Evolutionary conservation across 2,113 vertebrate genomes (phyloP), one percentile per base, ranked within the genome.

Genomic region (Sinocyclocheilus anshuiensis): DNA sequence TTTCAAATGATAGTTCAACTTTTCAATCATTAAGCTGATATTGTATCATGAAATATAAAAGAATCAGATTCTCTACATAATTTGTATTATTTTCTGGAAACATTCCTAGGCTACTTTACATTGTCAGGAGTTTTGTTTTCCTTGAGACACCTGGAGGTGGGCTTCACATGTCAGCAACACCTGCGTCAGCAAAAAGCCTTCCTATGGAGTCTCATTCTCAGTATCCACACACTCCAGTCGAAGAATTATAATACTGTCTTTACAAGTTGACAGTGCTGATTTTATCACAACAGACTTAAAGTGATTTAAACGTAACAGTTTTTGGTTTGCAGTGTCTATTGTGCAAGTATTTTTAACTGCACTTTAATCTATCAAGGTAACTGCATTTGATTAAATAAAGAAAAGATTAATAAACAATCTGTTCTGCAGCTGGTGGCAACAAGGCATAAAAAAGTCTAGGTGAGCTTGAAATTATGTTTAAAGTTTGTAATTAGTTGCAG

Each of bases 271-370:
- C 94, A 94, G 90, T 86, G 85, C 88, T 86, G 93, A 95, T 95
- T 93, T 92, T 95, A 95, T 95, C 95, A 87, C 88, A 89, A 91
- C 92, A 93, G 94, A 95, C 95, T 95, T 94, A 95, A 95, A 93
- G 93, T 93, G 94, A 94, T 95, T 95, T 95, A 95, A 93, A 94
- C 89, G 83, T 89, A 89, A 90, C 90, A 90, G 61, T 20, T 55
- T 53, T 55, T 18, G 16, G 53, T 18, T 77, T 83, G 76, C 87
- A 89, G 63, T 89, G 87, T 89, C 86, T 71, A 84, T 75, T 71
- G 53, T 33, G 77, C 61, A 50, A 63, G 91, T 90, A 87, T 88
- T 85, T 87, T 84, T 74, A 84, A 69, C 83, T 69, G 45, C 76
- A 79, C 88, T 91, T 90, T 87, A 86, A 92, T 92, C 88, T 67